phyloP scores from a whole-genome alignment of 2,888 invertebrate species.

The Ceramica pisi region DNA sequence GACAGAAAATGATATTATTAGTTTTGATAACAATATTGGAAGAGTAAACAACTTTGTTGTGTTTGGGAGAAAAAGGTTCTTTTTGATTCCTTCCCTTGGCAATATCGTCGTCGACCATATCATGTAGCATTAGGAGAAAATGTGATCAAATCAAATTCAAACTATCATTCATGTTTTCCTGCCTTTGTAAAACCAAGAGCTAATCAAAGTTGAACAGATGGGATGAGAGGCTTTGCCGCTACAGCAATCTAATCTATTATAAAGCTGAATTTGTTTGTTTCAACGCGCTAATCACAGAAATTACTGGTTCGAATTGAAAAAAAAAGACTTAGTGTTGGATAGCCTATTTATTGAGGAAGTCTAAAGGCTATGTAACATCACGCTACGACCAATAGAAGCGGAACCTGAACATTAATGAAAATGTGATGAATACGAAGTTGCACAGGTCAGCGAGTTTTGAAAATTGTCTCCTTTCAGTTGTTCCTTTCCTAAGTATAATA shows the following conservation, averaged over 20 bases:
- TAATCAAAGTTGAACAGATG: background rate
- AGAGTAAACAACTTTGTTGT: conserved; percentile 24
- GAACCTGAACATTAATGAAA: too few species aligned
- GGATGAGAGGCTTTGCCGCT: background rate
- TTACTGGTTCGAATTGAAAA: too few species aligned
- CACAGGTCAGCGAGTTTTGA: background rate
- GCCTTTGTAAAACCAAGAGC: background rate
- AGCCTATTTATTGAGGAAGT: too few species aligned
- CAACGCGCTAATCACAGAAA: too few species aligned
- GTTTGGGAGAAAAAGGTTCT: background rate
- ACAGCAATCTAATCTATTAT: conserved; percentile 1
- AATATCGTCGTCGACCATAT: background rate
- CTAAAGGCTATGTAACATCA: too few species aligned
- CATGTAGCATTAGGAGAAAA: background rate
- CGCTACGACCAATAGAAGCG: too few species aligned
- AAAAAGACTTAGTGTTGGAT: too few species aligned
- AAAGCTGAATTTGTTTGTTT: too few species aligned
- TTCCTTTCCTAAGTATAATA: conserved; percentile 10
- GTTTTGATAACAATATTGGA: conserved; percentile 31
- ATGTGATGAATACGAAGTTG: too few species aligned
- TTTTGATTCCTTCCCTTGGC: conserved; percentile 12
- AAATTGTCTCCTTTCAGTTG: background rate
- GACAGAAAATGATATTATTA: conserved; percentile 30
- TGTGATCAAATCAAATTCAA: background rate
- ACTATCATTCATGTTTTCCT: background rate